Base-by-base conservation (phyloP, 2,888 invertebrate genomes). In the Lasioglossum malachurum region DNA sequence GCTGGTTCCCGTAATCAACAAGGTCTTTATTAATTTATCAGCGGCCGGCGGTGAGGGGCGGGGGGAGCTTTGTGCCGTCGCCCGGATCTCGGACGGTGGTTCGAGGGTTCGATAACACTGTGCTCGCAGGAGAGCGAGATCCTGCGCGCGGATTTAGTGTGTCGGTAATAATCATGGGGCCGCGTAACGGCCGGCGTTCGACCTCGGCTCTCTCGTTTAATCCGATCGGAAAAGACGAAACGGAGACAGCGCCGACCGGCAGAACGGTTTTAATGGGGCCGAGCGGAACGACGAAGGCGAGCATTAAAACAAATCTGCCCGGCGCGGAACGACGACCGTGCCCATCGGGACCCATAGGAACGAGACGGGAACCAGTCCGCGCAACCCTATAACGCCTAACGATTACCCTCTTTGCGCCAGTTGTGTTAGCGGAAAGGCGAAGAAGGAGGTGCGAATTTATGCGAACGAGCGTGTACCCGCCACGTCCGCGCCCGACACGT, bases 241-340 rank as follows among this genome's bases (percentile, higher is more conserved):
- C 74, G 88, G 74, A 82, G 83, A 78, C 78, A 87, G 16, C 75
- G 76, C 80, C 80, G 72, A 27, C 49, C 38, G 44, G 71, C n/a
- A 14, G 38, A 23, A 41, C 38, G 23, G n/a, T 72, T 60, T 89
- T 90, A 90, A 90, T 90, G 87, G 91, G 27, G 27, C 41, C 78
- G 64, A 44, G 80, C 78, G 86, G 86, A 88, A 90, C 89, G 82
- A 82, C 80, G 79, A 23, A 75, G 71, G 12, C 76, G 76, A 81
- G 78, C 88, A 89, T 89, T 89, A 86, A 90, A 90, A 89, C 89
- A 81, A 89, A 89, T 88, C 88, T 84, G 78, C 35, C 46, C 78
- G 53, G 67, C 27, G 67, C 27, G 53, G 77, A 64, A 90, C 80
- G 83, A 69, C 78, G 78, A 77, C 76, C 88, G 86, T 84, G 83